Evolutionary conservation across 2,797 vertebrate species (phyloP), one percentile per base, ranked within the genome.

Genomic region (Danionella dracula): DNA sequence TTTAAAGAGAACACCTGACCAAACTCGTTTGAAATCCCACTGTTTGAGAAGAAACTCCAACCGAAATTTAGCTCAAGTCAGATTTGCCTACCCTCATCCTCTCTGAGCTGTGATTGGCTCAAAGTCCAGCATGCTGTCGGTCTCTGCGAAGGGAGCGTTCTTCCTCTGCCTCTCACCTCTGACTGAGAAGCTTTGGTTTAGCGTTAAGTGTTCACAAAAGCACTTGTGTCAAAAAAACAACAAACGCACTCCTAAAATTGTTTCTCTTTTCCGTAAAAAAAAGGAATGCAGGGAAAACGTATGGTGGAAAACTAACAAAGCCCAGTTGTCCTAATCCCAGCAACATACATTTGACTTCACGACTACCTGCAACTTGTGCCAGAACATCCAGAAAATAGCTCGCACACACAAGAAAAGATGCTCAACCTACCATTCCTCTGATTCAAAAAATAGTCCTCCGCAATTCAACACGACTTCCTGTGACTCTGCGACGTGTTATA

Each of bases 161-260:
- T 35, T 55, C 42, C 31, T 42, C 48, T 8, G 20, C 40, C 59
- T 54, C 31, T 38, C 42, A 11, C 45, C 51, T 11, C 58, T 72
- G 41, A 49, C 72, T 73, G 61, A 71, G 85, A 90, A 91, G 89
- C 92, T 93, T 93, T 93, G 92, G 90, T 91, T 90, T 88, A 90
- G 90, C 48, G 60, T 54, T 32, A 50, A 62, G 70, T 70, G 64
- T 81, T 77, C 68, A 62, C 50, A 88, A 84, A 91, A 92, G 90
- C 89, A 86, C 87, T 90, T 90, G 90, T 88, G 89, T 90, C 27
- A 57, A 34, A 78, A 88, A 87, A 83, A 27, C 3, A 27, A 27
- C 3, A 27, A 27, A 35, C 8, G 66, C 49, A 57, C 57, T 67
- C 38, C 56, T 72, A 62, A 68, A 74, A 58, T 62, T 13, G 42